phyloP scores from a whole-genome alignment of 2,113 vertebrate species.

The Microtus pennsylvanicus region DNA sequence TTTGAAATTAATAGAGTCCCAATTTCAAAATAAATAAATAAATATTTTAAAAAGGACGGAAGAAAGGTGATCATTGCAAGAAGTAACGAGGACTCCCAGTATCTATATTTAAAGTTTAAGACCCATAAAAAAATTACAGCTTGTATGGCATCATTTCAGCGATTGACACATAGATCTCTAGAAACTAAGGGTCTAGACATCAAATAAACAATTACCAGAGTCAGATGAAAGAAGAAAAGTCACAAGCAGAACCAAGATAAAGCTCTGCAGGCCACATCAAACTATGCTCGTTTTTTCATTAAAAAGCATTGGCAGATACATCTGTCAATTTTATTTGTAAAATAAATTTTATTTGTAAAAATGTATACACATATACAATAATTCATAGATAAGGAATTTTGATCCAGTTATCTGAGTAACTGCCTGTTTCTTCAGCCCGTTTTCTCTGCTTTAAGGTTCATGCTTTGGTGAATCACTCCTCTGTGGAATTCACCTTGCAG shows the following conservation, averaged over 20 bases:
- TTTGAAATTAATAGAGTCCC: not conserved
- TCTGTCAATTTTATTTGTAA: not conserved
- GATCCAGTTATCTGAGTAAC: not conserved
- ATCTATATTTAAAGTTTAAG: not conserved
- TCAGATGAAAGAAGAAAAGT: not conserved
- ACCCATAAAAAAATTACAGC: not conserved
- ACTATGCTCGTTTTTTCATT: not conserved
- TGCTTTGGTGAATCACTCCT: not conserved
- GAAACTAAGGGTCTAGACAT: not conserved
- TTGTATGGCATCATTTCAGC: not conserved
- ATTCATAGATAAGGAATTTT: not conserved
- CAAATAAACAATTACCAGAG: not conserved
- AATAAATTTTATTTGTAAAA: not conserved
- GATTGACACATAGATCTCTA: not conserved
- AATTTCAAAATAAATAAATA: not conserved
- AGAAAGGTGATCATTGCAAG: not conserved
- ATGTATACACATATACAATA: not conserved
- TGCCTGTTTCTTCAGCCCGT: not conserved
- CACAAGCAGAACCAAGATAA: not conserved
- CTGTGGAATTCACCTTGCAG: not conserved
- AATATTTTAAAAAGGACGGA: not conserved
- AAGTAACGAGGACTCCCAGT: not conserved
- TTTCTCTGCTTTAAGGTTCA: not conserved
- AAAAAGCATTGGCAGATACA: not conserved
- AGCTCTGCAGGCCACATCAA: conserved; percentile 10